phyloP scores from a whole-genome alignment of 1,140 invertebrate genomes.

The Dreissena rostriformis region DNA sequence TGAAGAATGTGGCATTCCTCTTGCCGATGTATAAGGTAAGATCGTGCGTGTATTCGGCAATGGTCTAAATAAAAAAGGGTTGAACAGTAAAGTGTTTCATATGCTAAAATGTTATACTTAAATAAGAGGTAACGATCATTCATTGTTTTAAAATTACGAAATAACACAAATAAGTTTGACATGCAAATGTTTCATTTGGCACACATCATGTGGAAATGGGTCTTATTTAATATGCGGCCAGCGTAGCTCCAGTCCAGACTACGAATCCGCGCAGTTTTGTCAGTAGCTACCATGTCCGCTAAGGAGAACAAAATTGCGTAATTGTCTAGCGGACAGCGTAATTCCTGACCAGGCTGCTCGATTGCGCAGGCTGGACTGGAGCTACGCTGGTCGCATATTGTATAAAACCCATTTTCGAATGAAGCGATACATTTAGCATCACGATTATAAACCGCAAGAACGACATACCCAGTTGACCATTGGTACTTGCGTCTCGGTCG shows the following conservation, averaged over 20 bases:
- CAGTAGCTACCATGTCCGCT: too few species aligned
- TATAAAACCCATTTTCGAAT: too few species aligned
- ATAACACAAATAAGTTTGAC: background rate
- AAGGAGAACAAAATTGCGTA: too few species aligned
- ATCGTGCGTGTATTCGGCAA: conserved; percentile 27
- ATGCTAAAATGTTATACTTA: background rate
- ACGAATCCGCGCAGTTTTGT: too few species aligned
- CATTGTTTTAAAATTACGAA: too few species aligned
- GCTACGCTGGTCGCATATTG: too few species aligned
- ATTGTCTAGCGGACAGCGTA: too few species aligned
- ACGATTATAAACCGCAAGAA: background rate
- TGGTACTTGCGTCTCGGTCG: background rate
- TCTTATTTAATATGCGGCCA: background rate
- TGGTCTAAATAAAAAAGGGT: conserved; percentile 23
- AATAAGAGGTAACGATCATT: background rate
- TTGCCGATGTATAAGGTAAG: conserved; percentile 39
- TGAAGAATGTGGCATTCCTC: conserved; percentile 43
- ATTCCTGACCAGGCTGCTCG: too few species aligned
- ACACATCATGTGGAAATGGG: background rate
- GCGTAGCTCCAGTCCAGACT: background rate
- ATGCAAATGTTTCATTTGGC: conserved; percentile 6
- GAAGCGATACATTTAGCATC: too few species aligned
- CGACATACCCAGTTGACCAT: conserved; percentile 44
- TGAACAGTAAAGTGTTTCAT: background rate
- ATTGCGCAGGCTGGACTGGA: too few species aligned